A percentile compares a stretch with the other conserved stretches of the same genome.
phyloP scores from a whole-genome alignment of 1,140 invertebrate genomes.

The Brachionus asplanchnoidis region DNA sequence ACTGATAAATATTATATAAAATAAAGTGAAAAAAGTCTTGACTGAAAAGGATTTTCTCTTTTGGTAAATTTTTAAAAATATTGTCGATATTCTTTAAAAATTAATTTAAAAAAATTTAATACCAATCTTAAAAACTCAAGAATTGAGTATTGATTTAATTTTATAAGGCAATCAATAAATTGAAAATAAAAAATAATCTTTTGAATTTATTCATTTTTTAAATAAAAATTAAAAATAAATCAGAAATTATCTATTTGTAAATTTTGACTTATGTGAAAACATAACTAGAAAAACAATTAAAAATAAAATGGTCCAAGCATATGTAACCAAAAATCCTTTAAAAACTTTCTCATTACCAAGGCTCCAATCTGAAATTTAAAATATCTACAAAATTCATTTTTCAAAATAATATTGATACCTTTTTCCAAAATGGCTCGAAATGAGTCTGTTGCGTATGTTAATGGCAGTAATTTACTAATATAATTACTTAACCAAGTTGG shows the following conservation, averaged over 20 bases:
- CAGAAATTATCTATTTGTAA: background rate
- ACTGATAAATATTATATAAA: no score
- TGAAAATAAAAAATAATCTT: background rate
- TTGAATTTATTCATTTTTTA: background rate
- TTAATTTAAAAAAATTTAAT: no score
- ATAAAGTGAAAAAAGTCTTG: no score
- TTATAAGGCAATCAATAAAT: no score
- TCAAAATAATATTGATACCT: background rate
- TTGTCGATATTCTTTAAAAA: no score
- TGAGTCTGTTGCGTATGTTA: conserved; percentile 32
- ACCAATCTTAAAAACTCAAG: no score
- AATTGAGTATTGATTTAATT: no score
- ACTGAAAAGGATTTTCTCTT: no score
- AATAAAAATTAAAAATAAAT: background rate
- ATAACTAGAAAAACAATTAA: conserved; percentile 8
- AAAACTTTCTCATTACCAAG: background rate
- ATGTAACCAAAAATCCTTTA: conserved; percentile 25
- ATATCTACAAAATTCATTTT: background rate
- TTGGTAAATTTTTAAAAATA: no score
- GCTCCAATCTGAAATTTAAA: conserved; percentile 10
- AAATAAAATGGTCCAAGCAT: conserved; percentile 15
- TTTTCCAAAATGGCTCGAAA: conserved; percentile 23
- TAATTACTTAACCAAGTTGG: conserved; percentile 12
- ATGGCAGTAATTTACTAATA: background rate
- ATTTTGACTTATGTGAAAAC: conserved; percentile 12